Percentiles rank a stretch among this genome's conserved stretches.
phyloP scores from a whole-genome alignment of 2,113 vertebrate species.

The Fregetta grallaria region DNA sequence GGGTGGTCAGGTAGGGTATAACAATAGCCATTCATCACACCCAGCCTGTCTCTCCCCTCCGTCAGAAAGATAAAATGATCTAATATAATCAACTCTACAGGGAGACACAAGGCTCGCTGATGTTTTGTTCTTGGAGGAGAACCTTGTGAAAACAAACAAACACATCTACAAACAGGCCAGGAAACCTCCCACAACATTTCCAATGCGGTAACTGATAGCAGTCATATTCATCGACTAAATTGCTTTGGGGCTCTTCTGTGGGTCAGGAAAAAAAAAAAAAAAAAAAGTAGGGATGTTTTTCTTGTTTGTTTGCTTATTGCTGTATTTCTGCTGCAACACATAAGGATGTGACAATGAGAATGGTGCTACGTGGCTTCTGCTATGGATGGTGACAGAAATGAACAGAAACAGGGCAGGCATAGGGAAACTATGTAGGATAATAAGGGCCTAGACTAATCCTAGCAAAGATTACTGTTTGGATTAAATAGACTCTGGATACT shows the following conservation, averaged over 20 bases:
- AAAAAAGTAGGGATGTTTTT: neutral
- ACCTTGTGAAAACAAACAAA: neutral
- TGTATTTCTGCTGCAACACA: neutral
- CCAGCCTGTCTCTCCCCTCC: neutral
- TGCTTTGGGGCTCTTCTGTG: neutral
- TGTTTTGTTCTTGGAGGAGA: constrained; percentile 5
- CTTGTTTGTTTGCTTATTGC: neutral
- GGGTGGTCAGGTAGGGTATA: constrained; percentile 43
- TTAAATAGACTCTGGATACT: neutral
- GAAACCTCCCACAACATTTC: neutral
- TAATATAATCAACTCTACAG: constrained; percentile 48
- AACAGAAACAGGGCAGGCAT: neutral
- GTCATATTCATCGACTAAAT: neutral
- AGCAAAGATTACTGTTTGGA: neutral
- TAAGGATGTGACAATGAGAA: neutral
- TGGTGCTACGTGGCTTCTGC: neutral
- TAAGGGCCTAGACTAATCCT: neutral
- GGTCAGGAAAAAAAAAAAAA: neutral
- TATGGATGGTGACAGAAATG: neutral
- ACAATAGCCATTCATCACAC: constrained; percentile 9
- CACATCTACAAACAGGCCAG: neutral
- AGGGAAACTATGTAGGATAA: neutral
- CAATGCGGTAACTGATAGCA: neutral
- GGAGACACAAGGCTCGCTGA: neutral
- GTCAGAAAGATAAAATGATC: constrained; percentile 33